Evolutionary conservation across 2,113 vertebrate species (phyloP), one percentile per base, ranked within the genome.

Genomic region (Rynchops niger): DNA sequence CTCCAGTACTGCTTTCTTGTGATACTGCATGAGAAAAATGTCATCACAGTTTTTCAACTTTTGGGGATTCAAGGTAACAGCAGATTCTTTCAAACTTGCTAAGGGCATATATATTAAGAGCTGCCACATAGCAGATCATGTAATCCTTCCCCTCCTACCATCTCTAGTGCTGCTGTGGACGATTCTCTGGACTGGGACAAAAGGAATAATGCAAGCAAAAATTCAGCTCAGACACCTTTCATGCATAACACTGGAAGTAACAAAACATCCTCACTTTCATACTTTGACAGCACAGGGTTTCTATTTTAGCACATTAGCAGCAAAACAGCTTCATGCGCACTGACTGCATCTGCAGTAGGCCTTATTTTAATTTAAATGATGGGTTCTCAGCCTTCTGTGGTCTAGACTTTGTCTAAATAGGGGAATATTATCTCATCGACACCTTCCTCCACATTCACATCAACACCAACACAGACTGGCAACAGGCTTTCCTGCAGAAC

Each of bases 161-260:
- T 50, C 27, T 62, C 36, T 53, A 45, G 55, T 59, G 83, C n/a
- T 45, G 25, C 26, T 67, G 27, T 10, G 29, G 22, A 30, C 38
- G 15, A 25, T 11, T 63, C 23, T 32, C 49, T 62, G 8, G 10
- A 70, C 42, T 63, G 32, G 26, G 81, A 43, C 11, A 45, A 86
- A 85, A 91, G 5, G 17, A 81, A n/a, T 4, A 84, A 8, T 5
- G 1, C 21, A 56, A 80, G 19, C 0, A 0, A 81, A 91, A 66
- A 52, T 59, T 72, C 23, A 47, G 12, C 19, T 92, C 17, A 5
- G 5, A 20, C 4, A 22, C 32, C 43, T 61, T 92, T 82, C 40
- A 34, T 10, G 42, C 0, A 0, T 14, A 8, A 69, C 11, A 34
- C 1, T 6, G 16, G 38, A 84, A 74, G 25, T 50, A 93, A n/a